These are phyloP conservation scores for Tuberolachnus salignus DNA, from an alignment of 2,888 invertebrate species.

Conservation along the genomic window DNA sequence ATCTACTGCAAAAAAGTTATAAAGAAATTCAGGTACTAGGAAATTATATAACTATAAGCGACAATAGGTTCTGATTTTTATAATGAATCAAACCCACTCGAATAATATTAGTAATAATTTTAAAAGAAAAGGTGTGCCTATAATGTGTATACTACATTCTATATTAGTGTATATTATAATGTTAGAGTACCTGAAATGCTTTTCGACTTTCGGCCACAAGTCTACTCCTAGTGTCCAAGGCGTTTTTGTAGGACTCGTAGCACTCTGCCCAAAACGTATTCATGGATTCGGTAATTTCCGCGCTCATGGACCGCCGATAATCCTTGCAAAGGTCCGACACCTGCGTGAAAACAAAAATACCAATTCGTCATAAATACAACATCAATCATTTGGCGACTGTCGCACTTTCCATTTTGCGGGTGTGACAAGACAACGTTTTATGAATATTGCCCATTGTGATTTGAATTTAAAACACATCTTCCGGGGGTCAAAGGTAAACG, in stretches of 20 bases:
- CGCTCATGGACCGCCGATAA: slow-evolving; percentile 66
- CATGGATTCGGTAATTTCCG: slow-evolving; percentile 66
- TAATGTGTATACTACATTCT: neutral
- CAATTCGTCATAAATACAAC: slow-evolving; percentile 17
- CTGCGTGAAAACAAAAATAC: slow-evolving; percentile 45
- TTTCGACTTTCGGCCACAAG: slow-evolving; percentile 68
- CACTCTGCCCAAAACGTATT: slow-evolving; percentile 70
- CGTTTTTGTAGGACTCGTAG: slow-evolving; percentile 68
- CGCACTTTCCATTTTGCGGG: slow-evolving; percentile 53
- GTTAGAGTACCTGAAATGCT: slow-evolving; percentile 67
- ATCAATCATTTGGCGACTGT: slow-evolving; percentile 35
- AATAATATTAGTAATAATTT: neutral
- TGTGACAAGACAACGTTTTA: slow-evolving; percentile 46
- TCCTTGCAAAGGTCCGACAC: slow-evolving; percentile 60
- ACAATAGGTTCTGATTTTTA: neutral
- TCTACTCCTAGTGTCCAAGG: slow-evolving; percentile 66
- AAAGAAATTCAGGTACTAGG: neutral
- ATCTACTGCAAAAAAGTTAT: no score
- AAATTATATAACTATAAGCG: slow-evolving; percentile 12
- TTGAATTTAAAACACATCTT: slow-evolving; percentile 44
- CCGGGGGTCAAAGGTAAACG: slow-evolving; percentile 50
- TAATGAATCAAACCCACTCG: slow-evolving; percentile 35
- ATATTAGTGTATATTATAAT: slow-evolving; percentile 28
- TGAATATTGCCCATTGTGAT: slow-evolving; percentile 50
- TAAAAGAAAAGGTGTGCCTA: neutral